Conservation (phyloP, 2,113 vertebrate genomes). For the Eubucco bourcierii region DNA sequence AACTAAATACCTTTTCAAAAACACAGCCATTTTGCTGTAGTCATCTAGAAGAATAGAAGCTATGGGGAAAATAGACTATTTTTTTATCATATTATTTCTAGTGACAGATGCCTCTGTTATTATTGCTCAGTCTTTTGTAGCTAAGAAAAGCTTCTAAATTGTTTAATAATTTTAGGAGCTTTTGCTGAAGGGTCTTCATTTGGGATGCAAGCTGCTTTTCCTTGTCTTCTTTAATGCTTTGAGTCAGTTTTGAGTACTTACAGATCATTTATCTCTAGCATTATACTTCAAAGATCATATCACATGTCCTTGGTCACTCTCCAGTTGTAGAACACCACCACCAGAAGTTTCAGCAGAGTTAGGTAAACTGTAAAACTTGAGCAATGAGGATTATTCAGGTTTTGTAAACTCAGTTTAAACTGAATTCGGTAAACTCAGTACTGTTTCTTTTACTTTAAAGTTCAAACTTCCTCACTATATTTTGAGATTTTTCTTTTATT, state of each 20-base stretch:
- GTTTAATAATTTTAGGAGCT: neutral
- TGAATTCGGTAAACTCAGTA: neutral
- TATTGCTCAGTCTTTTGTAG: neutral
- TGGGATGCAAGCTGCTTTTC: neutral
- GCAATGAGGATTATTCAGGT: neutral
- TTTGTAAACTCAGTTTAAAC: neutral
- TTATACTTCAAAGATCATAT: neutral
- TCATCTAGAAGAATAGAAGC: neutral
- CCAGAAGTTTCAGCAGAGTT: neutral
- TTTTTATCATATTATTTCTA: neutral
- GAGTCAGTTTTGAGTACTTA: neutral
- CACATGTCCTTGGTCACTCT: neutral
- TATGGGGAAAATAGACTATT: neutral
- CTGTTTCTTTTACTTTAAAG: neutral
- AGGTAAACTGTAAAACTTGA: neutral
- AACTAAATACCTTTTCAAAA: neutral
- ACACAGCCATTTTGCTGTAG: neutral
- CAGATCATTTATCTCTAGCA: neutral
- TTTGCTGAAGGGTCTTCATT: neutral
- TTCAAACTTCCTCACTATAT: neutral
- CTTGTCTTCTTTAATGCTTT: neutral
- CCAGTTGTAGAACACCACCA: neutral
- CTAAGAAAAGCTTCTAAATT: neutral
- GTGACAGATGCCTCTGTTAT: neutral
- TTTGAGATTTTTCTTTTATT: neutral